Base-by-base conservation (phyloP, 2,888 invertebrate species). In the Netelia melanura region DNA sequence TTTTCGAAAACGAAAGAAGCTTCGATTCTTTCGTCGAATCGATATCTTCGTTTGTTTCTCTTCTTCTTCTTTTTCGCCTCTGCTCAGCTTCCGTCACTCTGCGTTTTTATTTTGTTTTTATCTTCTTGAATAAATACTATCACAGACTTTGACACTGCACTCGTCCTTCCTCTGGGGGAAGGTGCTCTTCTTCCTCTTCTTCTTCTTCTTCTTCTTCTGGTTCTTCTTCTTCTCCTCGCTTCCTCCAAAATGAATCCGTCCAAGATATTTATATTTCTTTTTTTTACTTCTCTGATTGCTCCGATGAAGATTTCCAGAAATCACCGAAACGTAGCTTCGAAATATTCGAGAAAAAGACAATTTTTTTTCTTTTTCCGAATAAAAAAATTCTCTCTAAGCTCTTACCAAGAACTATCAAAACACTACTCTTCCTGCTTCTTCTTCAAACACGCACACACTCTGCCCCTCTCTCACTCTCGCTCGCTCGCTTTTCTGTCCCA, bases 101-200 rank as follows among this genome's bases (percentile, higher is more conserved):
- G 64, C 62, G 25, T 83, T 70, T 79, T 23, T 71, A 21, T 81
- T 77, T 44, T 84, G n/a, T 62, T 83, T n/a, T 17, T 58, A 56
- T 62, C 77, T 74, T 90, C 88, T 89, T 89, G 89, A 92, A 93
- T 93, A 93, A 92, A 92, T 92, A 92, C 92, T 93, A 93, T 93
- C 93, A 93, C 93, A 93, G 93, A 93, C 90, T 92, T 91, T 90
- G 89, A 90, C 91, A 91, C 92, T 90, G 90, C 89, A 89, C 90
- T 86, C 80, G 62, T 65, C 83, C 74, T 81, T 82, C 74, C 30
- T 3, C 38, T 21, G 48, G 17, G 17, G 21, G 75, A 81, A 67
- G 83, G 81, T 81, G 75, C 83, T 85, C 71, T 64, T 79, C 48
- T 62, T 85, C 80, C 70, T 75, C 64, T 23, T 65, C 72, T 56